A percentile compares a stretch with the other conserved stretches of the same genome.
These are phyloP conservation scores for Cryptus viduatorius DNA, from an alignment of 2,888 invertebrate species.

Conservation along the genomic window DNA sequence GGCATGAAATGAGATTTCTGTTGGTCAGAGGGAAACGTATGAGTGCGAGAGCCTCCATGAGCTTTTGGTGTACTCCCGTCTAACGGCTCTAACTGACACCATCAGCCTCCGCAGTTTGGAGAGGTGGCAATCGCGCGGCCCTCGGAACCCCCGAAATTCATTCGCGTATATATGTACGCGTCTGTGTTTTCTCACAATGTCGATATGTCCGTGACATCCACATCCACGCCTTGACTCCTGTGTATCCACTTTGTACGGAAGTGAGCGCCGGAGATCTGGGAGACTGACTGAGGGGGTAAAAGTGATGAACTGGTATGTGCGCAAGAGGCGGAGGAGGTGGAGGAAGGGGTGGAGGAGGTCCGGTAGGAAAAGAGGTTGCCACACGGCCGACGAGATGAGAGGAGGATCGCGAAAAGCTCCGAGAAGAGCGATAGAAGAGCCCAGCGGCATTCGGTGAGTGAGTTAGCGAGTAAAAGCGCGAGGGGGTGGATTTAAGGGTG, in stretches of 20 bases:
- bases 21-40: conserved; percentile 74
- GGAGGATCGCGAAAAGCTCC: conserved; percentile 24
- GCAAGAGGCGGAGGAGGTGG: conserved; percentile 10
- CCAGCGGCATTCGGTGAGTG: conserved; percentile 70
- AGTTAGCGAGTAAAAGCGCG: conserved; percentile 69
- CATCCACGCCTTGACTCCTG: conserved; percentile 11
- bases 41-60: conserved; percentile 68
- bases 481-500: conserved; percentile 81
- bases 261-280: neutral
- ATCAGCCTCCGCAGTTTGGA: neutral
- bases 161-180: neutral
- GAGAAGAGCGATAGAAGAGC: conserved; percentile 47
- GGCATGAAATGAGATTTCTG: conserved; percentile 83
- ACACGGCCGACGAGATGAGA: conserved; percentile 48
- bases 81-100: neutral
- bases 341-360: conserved; percentile 41
- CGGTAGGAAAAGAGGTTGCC: conserved; percentile 57
- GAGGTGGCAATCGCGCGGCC: conserved; percentile 14
- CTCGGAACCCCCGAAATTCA: neutral
- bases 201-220: conserved; percentile 1
- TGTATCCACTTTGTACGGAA: neutral
- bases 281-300: conserved; percentile 39
- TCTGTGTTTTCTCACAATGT: conserved; percentile 1
- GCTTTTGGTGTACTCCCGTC: neutral
- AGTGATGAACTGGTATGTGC: conserved; percentile 55